Base-by-base conservation (phyloP, 2,888 invertebrate genomes). In the Leucophora obtusa region DNA sequence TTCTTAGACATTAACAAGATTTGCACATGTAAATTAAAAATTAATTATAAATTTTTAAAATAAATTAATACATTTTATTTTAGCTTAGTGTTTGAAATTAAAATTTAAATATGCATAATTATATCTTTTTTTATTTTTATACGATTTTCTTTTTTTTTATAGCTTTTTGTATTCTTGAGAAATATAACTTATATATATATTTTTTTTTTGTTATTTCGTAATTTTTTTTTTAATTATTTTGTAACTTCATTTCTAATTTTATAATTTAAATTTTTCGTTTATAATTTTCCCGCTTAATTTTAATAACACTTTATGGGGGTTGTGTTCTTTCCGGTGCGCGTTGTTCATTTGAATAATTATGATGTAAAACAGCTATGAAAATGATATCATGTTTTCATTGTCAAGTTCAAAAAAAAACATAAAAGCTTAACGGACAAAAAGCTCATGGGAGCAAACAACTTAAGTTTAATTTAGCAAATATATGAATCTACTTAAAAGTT, bases 321-420 rank as follows among this genome's bases (percentile, higher is more conserved):
- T 79, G 84, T 85, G 85, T 87, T 86, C 85, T 85, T 85, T 82
- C 83, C 85, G 84, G 81, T 82, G 83, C 83, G 83, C 85, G 87
- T 69, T 85, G 87, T 87, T 82, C 84, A 88, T 87, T 87, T 70
- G 87, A 87, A 87, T 88, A 87, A 83, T 83, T 73, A 69, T 69
- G 74, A 65, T 58, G 9, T 63, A 21, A n/a, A 83, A 82, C 86
- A 86, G 87, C 87, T 86, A 68, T 53, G 59, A 53, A 24, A 56
- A 54, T 54, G 51, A 28, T 72, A 15, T 28, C 50, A 51, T 7
- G 5, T 28, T 77, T 81, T 77, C 81, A 81, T 28, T 77, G 81
- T 81, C 81, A 81, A 81, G 81, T 81, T 77, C 81, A 81, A 9
- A 24, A 21, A 28, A 6, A 28, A 3, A 28, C 0, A 38, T 18